phyloP scores from a whole-genome alignment of 2,888 invertebrate genomes.

The Dasypogon diadema region DNA sequence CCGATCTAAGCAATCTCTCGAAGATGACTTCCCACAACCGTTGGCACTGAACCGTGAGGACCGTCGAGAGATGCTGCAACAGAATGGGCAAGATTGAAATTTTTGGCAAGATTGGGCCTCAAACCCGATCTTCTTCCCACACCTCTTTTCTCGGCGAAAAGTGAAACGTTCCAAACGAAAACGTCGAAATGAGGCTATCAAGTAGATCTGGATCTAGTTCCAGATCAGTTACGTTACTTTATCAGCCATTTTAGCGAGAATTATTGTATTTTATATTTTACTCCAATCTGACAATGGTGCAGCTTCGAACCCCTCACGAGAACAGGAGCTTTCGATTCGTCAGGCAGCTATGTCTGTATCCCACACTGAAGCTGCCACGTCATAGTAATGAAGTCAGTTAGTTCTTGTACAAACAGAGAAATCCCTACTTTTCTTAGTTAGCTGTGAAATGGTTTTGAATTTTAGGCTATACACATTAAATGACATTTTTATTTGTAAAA shows the following conservation, averaged over 20 bases:
- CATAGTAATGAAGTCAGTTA: no score
- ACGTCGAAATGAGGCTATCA: conserved; percentile 54
- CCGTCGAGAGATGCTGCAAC: conserved; percentile 77
- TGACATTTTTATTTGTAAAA: not conserved
- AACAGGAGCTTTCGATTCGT: no score
- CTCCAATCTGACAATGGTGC: no score
- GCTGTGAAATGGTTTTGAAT: conserved; percentile 25
- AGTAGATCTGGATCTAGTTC: no score
- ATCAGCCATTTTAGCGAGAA: no score
- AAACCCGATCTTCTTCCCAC: conserved; percentile 68
- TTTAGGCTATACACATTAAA: not conserved
- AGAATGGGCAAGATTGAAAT: conserved; percentile 84
- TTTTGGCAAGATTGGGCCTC: conserved; percentile 69
- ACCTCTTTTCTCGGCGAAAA: conserved; percentile 52
- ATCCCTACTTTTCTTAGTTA: conserved; percentile 13
- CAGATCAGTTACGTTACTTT: no score
- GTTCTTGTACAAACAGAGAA: conserved; percentile 30
- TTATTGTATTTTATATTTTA: no score
- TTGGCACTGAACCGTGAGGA: conserved; percentile 74
- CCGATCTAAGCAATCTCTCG: conserved; percentile 74
- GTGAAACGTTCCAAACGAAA: conserved; percentile 53
- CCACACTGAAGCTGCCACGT: no score
- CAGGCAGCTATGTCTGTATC: no score
- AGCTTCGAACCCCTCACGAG: no score
- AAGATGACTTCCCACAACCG: conserved; percentile 71